Conservation (phyloP, 2,113 vertebrate genomes). For the Gambusia affinis region DNA sequence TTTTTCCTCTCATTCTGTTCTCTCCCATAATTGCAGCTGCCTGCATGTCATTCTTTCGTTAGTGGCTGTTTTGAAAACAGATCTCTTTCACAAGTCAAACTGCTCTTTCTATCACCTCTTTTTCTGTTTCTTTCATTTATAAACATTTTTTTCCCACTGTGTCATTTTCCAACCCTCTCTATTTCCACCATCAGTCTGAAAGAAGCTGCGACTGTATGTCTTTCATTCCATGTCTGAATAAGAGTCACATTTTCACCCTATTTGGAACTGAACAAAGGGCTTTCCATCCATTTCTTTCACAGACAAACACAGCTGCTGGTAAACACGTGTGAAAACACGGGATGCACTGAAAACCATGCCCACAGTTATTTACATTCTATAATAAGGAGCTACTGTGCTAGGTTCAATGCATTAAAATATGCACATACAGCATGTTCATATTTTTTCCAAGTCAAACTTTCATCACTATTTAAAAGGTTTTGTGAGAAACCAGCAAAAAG, state of each 20-base stretch:
- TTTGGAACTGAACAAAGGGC: conserved; percentile 60
- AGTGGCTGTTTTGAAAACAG: conserved; percentile 54
- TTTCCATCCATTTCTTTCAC: conserved; percentile 55
- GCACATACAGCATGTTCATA: not conserved
- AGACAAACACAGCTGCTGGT: conserved; percentile 74
- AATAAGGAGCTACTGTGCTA: conserved; percentile 30
- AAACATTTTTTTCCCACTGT: conserved; percentile 33
- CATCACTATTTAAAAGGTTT: not conserved
- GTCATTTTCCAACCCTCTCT: conserved; percentile 14
- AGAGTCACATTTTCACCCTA: conserved; percentile 44
- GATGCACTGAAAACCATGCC: conserved; percentile 6
- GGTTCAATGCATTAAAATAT: not conserved
- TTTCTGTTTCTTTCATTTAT: conserved; percentile 38
- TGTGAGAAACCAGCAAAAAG: not conserved
- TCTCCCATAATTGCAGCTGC: conserved; percentile 20
- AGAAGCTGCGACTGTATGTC: conserved; percentile 48
- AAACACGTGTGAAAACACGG: conserved; percentile 33
- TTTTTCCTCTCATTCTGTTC: conserved; percentile 4
- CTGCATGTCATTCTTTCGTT: conserved; percentile 9
- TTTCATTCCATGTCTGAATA: conserved; percentile 46
- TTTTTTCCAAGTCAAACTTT: not conserved
- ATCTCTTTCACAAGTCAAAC: conserved; percentile 27
- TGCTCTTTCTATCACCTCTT: conserved; percentile 23
- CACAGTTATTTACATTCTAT: conserved; percentile 52
- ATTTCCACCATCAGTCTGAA: conserved; percentile 31